phyloP scores from a whole-genome alignment of 2,113 vertebrate genomes.

The Meriones unguiculatus region DNA sequence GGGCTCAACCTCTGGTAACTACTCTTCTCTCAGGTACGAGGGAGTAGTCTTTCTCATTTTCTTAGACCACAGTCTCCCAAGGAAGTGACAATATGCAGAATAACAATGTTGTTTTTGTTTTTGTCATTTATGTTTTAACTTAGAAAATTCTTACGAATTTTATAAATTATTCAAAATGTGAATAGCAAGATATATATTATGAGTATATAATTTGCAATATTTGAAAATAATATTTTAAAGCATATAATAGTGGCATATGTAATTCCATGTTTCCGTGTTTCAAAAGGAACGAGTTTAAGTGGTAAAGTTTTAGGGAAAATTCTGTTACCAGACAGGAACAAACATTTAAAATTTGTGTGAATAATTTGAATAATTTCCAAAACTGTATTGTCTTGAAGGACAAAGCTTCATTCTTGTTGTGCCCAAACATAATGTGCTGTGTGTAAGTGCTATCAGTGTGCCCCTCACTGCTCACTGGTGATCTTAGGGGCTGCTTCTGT shows the following conservation, averaged over 20 bases:
- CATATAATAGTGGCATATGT: too few species aligned
- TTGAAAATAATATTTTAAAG: too few species aligned
- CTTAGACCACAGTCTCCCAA: not conserved
- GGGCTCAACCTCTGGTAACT: not conserved
- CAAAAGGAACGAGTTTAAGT: too few species aligned
- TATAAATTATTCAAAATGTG: not conserved
- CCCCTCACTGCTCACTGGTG: not conserved
- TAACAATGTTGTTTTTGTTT: constrained; percentile 1
- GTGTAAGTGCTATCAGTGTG: not conserved
- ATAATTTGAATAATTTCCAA: too few species aligned
- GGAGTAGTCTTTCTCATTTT: not conserved
- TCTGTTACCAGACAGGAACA: too few species aligned
- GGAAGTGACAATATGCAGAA: not conserved
- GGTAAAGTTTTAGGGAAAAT: too few species aligned
- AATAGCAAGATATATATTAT: too few species aligned
- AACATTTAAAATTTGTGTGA: too few species aligned
- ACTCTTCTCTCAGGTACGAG: not conserved
- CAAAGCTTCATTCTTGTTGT: not conserved
- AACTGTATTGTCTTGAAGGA: not conserved
- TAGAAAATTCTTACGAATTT: constrained; percentile 34
- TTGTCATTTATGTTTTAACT: constrained; percentile 8
- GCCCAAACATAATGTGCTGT: not conserved
- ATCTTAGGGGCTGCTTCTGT: not conserved
- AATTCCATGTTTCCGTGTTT: too few species aligned
- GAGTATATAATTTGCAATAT: too few species aligned